These are phyloP conservation scores for Mustela nigripes DNA, from an alignment of 2,113 vertebrate genomes.

Conservation along the genomic window DNA sequence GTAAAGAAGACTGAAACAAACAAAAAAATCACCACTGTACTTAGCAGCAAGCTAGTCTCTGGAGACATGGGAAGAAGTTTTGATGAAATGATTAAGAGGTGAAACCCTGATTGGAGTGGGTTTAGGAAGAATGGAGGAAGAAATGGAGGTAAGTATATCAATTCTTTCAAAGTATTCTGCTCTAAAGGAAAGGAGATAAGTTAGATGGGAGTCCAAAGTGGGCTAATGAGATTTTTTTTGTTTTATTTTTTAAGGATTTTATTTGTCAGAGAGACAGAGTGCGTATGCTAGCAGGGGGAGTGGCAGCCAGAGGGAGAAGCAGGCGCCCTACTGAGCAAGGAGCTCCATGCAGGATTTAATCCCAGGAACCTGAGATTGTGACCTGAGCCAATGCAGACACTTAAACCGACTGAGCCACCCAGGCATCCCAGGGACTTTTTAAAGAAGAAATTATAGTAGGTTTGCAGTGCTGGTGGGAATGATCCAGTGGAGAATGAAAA, in stretches of 20 bases:
- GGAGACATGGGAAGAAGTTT: conserved; percentile 1
- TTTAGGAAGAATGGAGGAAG: conserved; percentile 19
- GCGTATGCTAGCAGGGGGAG: not conserved
- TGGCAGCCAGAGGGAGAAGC: no score
- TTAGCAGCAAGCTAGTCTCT: conserved; percentile 3
- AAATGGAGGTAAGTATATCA: not conserved
- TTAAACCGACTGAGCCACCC: not conserved
- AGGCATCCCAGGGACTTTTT: not conserved
- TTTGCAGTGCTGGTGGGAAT: not conserved
- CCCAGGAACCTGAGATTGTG: not conserved
- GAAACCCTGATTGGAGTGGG: not conserved
- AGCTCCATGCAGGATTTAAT: not conserved
- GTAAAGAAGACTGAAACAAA: not conserved
- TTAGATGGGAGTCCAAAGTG: not conserved
- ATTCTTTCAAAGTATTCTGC: conserved; percentile 1
- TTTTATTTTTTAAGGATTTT: not conserved
- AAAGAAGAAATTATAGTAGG: not conserved
- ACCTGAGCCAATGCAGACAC: not conserved
- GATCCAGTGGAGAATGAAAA: not conserved
- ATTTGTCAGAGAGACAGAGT: no score
- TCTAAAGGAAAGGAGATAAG: not conserved
- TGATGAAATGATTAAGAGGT: not conserved
- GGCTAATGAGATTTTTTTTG: not conserved
- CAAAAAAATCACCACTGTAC: not conserved
- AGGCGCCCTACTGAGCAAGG: not conserved